Evolutionary conservation across 2,888 invertebrate species (phyloP).

Genomic region (Ennomos erosarius): DNA sequence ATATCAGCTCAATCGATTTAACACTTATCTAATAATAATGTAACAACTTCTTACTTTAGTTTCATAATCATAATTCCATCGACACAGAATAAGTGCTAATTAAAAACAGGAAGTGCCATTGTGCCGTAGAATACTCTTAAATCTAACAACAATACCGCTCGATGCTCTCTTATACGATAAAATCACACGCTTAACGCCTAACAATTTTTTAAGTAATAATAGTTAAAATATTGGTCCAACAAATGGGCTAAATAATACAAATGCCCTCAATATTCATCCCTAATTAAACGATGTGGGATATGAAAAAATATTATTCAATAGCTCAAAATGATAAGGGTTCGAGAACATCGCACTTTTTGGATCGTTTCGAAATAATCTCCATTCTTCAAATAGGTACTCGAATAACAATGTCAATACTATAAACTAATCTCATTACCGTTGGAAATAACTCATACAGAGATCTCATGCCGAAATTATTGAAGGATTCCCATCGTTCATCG

Average conservation of each 20-base stretch:
- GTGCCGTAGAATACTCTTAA: conserved; percentile 84
- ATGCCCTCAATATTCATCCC: conserved; percentile 86
- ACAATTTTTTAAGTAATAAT: conserved; percentile 85
- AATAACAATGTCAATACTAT: conserved; percentile 85
- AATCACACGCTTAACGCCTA: conserved; percentile 85
- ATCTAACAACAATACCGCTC: conserved; percentile 85
- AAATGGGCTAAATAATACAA: conserved; percentile 86
- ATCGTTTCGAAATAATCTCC: conserved; percentile 81
- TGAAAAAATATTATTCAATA: conserved; percentile 85
- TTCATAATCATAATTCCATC: conserved; percentile 83
- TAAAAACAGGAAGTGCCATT: conserved; percentile 85
- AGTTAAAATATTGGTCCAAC: conserved; percentile 86
- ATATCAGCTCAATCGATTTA: conserved; percentile 72
- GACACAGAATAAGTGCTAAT: conserved; percentile 86
- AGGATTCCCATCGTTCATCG: conserved; percentile 63
- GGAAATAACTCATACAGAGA: conserved; percentile 80
- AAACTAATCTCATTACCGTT: conserved; percentile 84
- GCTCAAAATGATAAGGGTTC: conserved; percentile 83
- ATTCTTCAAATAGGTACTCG: conserved; percentile 78
- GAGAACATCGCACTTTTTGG: conserved; percentile 77
- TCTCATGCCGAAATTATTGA: conserved; percentile 70
- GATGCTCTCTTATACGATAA: conserved; percentile 84
- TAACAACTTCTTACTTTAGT: conserved; percentile 84
- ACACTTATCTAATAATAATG: conserved; percentile 85
- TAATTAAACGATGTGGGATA: conserved; percentile 85